Conservation (phyloP, 2,797 vertebrate genomes). For the Anisognathus igniventris region DNA sequence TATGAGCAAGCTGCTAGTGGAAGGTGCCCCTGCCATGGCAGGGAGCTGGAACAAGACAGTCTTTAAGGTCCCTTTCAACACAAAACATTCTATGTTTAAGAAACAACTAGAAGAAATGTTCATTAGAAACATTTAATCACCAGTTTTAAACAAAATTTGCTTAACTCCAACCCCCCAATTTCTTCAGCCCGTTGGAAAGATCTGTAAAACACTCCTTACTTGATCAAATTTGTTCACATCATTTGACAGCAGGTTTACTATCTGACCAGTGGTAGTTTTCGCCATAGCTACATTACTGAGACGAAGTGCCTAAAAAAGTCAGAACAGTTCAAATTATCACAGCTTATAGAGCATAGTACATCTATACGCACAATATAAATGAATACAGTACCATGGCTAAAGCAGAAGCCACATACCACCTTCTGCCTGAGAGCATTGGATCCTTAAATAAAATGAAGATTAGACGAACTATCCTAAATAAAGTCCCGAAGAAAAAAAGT, state of each 20-base stretch:
- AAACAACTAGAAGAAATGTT: not conserved
- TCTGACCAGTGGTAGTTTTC: slow-evolving; percentile 93
- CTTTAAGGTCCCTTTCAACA: not conserved
- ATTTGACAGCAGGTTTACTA: slow-evolving; percentile 93
- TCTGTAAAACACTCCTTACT: slow-evolving; percentile 63
- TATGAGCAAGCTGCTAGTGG: not conserved
- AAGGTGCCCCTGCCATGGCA: not conserved
- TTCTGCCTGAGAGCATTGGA: not conserved
- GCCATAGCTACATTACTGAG: slow-evolving; percentile 87
- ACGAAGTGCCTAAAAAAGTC: slow-evolving; percentile 80
- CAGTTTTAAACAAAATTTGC: not conserved
- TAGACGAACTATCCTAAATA: not conserved
- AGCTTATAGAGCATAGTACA: not conserved
- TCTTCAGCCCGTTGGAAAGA: not conserved
- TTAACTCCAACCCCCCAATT: not conserved
- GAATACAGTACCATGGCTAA: not conserved
- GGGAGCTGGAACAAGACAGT: not conserved
- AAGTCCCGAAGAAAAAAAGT: not conserved
- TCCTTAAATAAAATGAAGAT: not conserved
- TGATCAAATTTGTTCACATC: slow-evolving; percentile 95
- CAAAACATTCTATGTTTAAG: not conserved
- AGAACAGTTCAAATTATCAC: not conserved
- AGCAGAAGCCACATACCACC: not conserved
- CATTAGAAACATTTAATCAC: not conserved
- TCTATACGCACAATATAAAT: not conserved